Conservation (phyloP, 1,140 invertebrate genomes). For the Drosophila ficusphila region DNA sequence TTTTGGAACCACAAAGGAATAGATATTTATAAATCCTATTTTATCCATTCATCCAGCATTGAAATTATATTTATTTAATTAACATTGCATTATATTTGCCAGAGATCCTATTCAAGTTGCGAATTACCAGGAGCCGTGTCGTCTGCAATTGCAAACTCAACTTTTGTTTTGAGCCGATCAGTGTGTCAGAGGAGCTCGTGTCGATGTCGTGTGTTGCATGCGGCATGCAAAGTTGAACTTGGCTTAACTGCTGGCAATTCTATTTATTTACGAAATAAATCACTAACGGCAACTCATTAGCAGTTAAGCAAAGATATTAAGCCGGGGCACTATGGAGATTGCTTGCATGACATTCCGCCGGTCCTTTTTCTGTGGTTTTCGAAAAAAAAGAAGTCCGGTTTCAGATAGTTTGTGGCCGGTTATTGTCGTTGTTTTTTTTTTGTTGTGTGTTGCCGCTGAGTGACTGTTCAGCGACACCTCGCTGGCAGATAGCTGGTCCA, state of each 20-base stretch:
- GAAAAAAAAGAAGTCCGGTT: slow-evolving; percentile 29
- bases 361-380: slow-evolving; percentile 19
- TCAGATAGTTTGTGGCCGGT: slow-evolving; percentile 25
- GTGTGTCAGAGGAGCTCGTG: slow-evolving; percentile 45
- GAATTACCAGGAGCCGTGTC: not conserved
- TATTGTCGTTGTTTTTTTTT: not conserved
- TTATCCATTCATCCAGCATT: too few species aligned
- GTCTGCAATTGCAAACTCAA: slow-evolving; percentile 1
- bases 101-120: not conserved
- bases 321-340: slow-evolving; percentile 59
- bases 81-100: too few species aligned
- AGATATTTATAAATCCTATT: too few species aligned
- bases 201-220: slow-evolving; percentile 57
- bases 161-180: slow-evolving; percentile 20
- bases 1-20: too few species aligned
- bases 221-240: slow-evolving; percentile 65
- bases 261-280: slow-evolving; percentile 83
- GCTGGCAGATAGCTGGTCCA: slow-evolving; percentile 38
- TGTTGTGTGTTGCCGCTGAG: slow-evolving; percentile 14
- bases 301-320: slow-evolving; percentile 79
- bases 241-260: slow-evolving; percentile 72
- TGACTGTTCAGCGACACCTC: slow-evolving; percentile 49
- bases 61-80: not conserved
- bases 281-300: slow-evolving; percentile 83
- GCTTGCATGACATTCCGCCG: slow-evolving; percentile 66